Evolutionary conservation across 2,888 invertebrate species (phyloP).

Genomic region (Tipula vernalis): DNA sequence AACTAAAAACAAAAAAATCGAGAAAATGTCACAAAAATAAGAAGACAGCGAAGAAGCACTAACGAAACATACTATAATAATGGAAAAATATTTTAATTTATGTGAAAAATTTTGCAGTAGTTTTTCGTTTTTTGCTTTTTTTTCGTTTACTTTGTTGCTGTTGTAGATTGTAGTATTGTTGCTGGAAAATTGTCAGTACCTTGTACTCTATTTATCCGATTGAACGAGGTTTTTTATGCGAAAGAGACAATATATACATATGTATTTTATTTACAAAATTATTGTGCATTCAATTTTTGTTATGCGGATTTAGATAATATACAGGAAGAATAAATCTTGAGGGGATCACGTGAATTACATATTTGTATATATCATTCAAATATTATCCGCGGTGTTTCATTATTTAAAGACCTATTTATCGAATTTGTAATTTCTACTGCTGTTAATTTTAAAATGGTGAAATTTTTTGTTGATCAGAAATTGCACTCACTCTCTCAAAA

Average conservation of each 20-base stretch:
- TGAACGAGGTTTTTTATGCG: background rate
- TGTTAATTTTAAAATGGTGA: too few relatives aligned
- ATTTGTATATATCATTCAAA: too few relatives aligned
- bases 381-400: too few relatives aligned
- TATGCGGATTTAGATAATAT: background rate
- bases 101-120: constrained; percentile 10
- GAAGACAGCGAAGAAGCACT: background rate
- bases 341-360: too few relatives aligned
- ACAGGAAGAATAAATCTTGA: too few relatives aligned
- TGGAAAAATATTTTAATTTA: constrained; percentile 8
- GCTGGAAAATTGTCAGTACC: background rate
- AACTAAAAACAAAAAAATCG: background rate
- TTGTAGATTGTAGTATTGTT: background rate
- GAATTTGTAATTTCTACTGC: too few relatives aligned
- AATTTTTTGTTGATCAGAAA: too few relatives aligned
- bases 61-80: background rate
- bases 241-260: background rate
- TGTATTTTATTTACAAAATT: background rate
- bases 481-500: too few relatives aligned
- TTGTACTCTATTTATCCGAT: background rate
- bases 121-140: background rate
- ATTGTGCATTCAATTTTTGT: background rate
- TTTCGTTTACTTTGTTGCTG: background rate
- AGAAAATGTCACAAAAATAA: background rate
- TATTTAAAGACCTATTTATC: too few relatives aligned